These are phyloP conservation scores for Lumbricus terrestris DNA, from an alignment of 2,888 invertebrate genomes.

Conservation along the genomic window DNA sequence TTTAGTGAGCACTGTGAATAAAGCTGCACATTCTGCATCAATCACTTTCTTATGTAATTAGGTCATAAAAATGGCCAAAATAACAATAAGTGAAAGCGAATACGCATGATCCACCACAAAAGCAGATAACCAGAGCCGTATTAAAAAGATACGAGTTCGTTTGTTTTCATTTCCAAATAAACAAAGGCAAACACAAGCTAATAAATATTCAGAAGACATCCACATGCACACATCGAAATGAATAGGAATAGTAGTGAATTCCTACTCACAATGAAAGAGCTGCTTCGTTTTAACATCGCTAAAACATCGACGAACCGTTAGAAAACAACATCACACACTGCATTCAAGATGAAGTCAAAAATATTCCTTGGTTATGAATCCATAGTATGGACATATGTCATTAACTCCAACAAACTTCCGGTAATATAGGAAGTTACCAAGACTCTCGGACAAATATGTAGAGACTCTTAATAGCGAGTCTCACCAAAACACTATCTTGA, in stretches of 20 bases:
- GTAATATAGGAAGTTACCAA: background rate
- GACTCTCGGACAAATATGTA: background rate
- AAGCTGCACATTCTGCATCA: background rate
- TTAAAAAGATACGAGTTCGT: no score
- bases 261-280: conserved; percentile 3
- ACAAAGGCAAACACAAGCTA: background rate
- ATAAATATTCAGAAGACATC: background rate
- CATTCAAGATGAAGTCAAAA: conserved; percentile 3
- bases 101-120: background rate
- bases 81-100: background rate
- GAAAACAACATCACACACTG: background rate
- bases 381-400: background rate
- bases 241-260: no score
- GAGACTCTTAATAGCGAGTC: background rate
- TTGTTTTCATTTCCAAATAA: no score
- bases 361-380: background rate
- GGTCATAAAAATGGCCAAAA: background rate
- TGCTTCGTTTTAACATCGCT: background rate
- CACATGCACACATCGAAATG: background rate
- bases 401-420: background rate
- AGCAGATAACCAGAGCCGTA: no score
- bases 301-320: background rate
- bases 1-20: background rate
- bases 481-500: background rate
- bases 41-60: background rate